phyloP scores from a whole-genome alignment of 2,888 invertebrate species.

The Harpagoxenus sublaevis region DNA sequence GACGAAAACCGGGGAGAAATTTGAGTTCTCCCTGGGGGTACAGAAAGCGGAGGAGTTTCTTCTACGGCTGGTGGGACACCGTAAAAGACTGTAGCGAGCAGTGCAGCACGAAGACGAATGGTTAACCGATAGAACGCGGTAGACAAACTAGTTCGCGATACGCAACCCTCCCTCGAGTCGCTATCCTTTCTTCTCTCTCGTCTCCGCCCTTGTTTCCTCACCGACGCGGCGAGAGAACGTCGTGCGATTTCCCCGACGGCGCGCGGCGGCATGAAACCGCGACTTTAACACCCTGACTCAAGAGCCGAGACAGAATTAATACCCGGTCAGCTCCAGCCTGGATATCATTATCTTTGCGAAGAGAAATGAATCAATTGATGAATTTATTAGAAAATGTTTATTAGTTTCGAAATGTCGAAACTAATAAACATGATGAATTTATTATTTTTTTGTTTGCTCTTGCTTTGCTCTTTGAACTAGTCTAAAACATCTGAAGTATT shows the following conservation, averaged over 20 bases:
- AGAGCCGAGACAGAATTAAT: constrained; percentile 25
- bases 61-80: constrained; percentile 42
- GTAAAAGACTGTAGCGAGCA: constrained; percentile 61
- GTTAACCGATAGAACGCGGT: constrained; percentile 79
- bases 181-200: constrained; percentile 41
- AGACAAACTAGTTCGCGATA: constrained; percentile 77
- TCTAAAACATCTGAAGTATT: not conserved
- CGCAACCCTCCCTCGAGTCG: constrained; percentile 66
- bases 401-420: too few relatives aligned
- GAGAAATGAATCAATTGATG: not conserved
- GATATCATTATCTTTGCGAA: not conserved
- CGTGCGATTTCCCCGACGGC: constrained; percentile 26
- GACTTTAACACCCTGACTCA: constrained; percentile 20
- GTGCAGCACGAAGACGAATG: constrained; percentile 77
- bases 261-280: constrained; percentile 16
- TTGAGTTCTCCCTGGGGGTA: constrained; percentile 61
- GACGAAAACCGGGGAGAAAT: constrained; percentile 63
- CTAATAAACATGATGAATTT: too few relatives aligned
- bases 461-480: not conserved
- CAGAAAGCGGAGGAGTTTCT: constrained; percentile 58
- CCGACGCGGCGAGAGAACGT: not conserved
- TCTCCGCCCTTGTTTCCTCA: constrained; percentile 18
- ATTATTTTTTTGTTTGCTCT: not conserved
- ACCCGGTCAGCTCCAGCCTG: not conserved
- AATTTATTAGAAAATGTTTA: not conserved